Base-by-base conservation (phyloP, 2,888 invertebrate genomes). In the Macaria notata region DNA sequence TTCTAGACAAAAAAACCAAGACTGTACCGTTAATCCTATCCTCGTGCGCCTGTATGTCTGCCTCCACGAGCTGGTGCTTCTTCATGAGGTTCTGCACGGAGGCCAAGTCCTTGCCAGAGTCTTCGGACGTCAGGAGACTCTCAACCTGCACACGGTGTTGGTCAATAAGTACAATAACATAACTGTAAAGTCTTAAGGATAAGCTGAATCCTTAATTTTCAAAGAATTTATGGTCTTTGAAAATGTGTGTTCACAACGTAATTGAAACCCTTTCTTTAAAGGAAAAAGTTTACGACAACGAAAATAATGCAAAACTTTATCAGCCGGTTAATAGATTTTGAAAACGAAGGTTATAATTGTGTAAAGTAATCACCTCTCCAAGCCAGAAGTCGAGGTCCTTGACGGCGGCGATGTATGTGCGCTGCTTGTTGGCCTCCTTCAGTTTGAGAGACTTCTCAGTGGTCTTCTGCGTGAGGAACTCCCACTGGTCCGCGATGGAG, bases 371-470 rank as follows among this genome's bases (percentile, higher is more conserved):
- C 19, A 19, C 66, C 94, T 99, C 99, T 72, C 99, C 99, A 56
- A 99, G 94, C 99, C 99, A 99, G 92, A 99, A 99, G 92, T 99
- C 99, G 68, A 99, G 94, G 91, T 99, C 99, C 89, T 99, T 99
- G 64, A 99, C 99, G 41, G 98, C 99, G 59, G 99, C 99, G 88
- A 99, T 99, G 93, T 99, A 99, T 0, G 98, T 98, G 66, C 99
- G 95, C 84, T 99, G 99, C 81, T 99, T 98, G 90, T 99, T 99
- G 51, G 99, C 99, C 86, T 99, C 99, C 88, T 99, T 99, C 75
- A 99, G 92, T 83, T 99, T 98, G 77, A 99, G 94, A 2, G 98
- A 98, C 89, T 99, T 99, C 88, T 99, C 99, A 0, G 98, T 97
- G 0, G 99, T 98, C 91, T 99, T 99, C 80, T 98, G 97, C 0